These are phyloP conservation scores for Pantherophis vulpinus DNA, from an alignment of 2,797 vertebrate species.

Conservation along the genomic window DNA sequence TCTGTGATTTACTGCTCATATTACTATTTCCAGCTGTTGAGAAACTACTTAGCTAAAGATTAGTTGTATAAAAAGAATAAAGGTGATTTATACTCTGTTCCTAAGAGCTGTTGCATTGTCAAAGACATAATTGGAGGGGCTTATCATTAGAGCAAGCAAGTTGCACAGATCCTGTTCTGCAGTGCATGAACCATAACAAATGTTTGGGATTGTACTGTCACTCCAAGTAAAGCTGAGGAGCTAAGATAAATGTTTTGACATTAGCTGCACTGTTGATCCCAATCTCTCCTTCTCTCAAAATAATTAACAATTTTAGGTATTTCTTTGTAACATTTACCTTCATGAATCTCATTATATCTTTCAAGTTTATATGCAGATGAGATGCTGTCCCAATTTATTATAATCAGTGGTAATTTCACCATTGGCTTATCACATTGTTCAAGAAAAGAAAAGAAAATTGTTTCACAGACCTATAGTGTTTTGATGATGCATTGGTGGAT, in stretches of 20 bases:
- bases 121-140: not conserved
- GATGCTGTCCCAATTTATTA: not conserved
- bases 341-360: not conserved
- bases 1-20: not conserved
- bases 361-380: not conserved
- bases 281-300: not conserved
- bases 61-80: not conserved
- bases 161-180: not conserved
- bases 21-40: not conserved
- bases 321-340: not conserved
- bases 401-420: not conserved
- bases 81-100: not conserved
- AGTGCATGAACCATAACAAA: not conserved
- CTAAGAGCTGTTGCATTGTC: not conserved
- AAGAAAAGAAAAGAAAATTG: not conserved
- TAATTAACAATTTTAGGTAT: not conserved
- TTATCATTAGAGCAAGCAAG: not conserved
- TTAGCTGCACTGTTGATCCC: not conserved
- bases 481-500: not conserved
- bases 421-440: not conserved
- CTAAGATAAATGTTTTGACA: not conserved
- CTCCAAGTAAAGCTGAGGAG: not conserved
- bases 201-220: not conserved
- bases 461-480: not conserved
- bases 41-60: constrained; percentile 1